A percentile compares a stretch with the other conserved stretches of the same genome.
phyloP scores from a whole-genome alignment of 2,888 invertebrate genomes.

The Orthosia incerta region DNA sequence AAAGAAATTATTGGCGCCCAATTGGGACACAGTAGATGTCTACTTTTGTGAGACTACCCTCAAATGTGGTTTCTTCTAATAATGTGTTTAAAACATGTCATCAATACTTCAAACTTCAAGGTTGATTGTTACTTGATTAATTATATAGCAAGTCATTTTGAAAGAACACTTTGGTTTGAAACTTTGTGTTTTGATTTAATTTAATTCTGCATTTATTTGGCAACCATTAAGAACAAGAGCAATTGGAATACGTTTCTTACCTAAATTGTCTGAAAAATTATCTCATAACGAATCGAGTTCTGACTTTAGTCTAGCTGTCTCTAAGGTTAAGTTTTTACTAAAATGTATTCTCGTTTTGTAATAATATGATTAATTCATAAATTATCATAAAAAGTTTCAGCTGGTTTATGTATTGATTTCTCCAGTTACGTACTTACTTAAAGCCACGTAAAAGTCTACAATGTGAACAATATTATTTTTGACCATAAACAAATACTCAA shows the following conservation, averaged over 20 bases:
- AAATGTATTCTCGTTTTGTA: too few relatives aligned
- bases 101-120: constrained; percentile 8
- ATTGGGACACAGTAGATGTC: constrained; percentile 14
- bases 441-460: not conserved
- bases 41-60: constrained; percentile 16
- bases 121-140: constrained; percentile 9
- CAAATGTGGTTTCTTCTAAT: constrained; percentile 12
- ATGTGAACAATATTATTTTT: constrained; percentile 3
- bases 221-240: too few relatives aligned
- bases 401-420: too few relatives aligned
- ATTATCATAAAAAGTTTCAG: too few relatives aligned
- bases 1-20: constrained; percentile 38
- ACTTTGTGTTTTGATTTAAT: not conserved
- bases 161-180: not conserved
- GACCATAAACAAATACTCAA: constrained; percentile 13
- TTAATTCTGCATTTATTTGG: not conserved
- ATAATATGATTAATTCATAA: too few relatives aligned
- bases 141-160: not conserved
- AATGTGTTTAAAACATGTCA: not conserved
- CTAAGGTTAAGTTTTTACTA: too few relatives aligned
- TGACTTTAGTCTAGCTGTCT: too few relatives aligned
- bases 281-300: too few relatives aligned
- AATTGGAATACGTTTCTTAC: too few relatives aligned
- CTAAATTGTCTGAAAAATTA: too few relatives aligned
- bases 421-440: not conserved